Conservation (phyloP, 2,888 invertebrate species). For the Tethea ocularis region DNA sequence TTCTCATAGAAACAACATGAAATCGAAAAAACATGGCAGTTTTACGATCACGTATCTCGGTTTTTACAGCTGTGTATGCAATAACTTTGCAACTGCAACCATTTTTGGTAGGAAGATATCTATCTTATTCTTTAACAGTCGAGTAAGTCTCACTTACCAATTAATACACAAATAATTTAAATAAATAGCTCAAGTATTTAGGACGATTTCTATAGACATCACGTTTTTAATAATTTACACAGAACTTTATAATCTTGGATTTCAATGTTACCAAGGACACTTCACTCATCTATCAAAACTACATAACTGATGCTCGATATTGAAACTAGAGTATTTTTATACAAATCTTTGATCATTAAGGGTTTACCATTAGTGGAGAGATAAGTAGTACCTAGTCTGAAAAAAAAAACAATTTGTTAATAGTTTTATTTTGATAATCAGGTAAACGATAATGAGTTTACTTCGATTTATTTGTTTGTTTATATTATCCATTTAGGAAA, state of each 20-base stretch:
- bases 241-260: background rate
- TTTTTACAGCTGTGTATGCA: too few species aligned
- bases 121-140: too few species aligned
- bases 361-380: slow-evolving; percentile 8
- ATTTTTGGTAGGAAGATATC: too few species aligned
- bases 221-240: background rate
- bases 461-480: background rate
- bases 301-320: slow-evolving; percentile 10
- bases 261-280: background rate
- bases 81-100: too few species aligned
- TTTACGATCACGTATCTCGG: too few species aligned
- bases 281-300: background rate
- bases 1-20: too few species aligned
- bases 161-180: too few species aligned
- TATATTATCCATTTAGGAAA: too few species aligned
- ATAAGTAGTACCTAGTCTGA: background rate
- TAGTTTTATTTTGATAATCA: slow-evolving; percentile 15
- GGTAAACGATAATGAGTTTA: slow-evolving; percentile 7
- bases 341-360: slow-evolving; percentile 16
- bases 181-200: too few species aligned
- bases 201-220: slow-evolving; percentile 10
- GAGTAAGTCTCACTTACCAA: too few species aligned
- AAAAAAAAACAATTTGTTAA: background rate
- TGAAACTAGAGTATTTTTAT: slow-evolving; percentile 15
- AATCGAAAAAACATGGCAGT: too few species aligned